Percentiles rank a stretch among this genome's conserved stretches.
phyloP scores from a whole-genome alignment of 2,797 vertebrate species.

The Nannoperca australis region DNA sequence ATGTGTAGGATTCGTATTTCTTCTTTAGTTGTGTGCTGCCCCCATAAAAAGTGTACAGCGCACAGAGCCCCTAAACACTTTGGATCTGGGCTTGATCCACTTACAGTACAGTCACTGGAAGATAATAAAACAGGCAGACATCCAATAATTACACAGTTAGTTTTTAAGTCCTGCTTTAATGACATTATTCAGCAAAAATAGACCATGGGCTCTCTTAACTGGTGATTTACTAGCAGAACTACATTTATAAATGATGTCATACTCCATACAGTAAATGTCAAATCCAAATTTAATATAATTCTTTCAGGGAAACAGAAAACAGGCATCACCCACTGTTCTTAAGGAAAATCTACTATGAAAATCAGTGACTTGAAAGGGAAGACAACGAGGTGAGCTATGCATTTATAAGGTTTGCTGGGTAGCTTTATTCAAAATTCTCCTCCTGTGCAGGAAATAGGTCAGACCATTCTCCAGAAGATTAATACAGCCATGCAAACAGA shows the following conservation, averaged over 20 bases:
- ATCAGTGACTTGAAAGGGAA: constrained; percentile 11
- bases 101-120: background rate
- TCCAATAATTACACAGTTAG: constrained; percentile 25
- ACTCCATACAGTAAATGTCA: constrained; percentile 39
- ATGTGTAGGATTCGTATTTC: background rate
- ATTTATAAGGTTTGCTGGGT: constrained; percentile 20
- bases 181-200: constrained; percentile 24
- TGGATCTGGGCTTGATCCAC: constrained; percentile 36
- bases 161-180: constrained; percentile 38
- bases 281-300: constrained; percentile 44
- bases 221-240: constrained; percentile 12
- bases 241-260: constrained; percentile 33
- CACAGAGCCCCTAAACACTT: background rate
- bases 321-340: constrained; percentile 21
- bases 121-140: constrained; percentile 5
- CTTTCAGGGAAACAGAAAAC: constrained; percentile 25
- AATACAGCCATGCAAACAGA: constrained; percentile 46
- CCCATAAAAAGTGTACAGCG: background rate
- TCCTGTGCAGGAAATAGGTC: constrained; percentile 36
- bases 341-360: background rate
- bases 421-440: constrained; percentile 24
- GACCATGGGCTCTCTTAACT: constrained; percentile 8
- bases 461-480: constrained; percentile 38
- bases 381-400: background rate
- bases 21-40: constrained; percentile 9